These are phyloP conservation scores for Rhegmatorhina hoffmannsi DNA, from an alignment of 2,113 vertebrate genomes.

Conservation along the genomic window DNA sequence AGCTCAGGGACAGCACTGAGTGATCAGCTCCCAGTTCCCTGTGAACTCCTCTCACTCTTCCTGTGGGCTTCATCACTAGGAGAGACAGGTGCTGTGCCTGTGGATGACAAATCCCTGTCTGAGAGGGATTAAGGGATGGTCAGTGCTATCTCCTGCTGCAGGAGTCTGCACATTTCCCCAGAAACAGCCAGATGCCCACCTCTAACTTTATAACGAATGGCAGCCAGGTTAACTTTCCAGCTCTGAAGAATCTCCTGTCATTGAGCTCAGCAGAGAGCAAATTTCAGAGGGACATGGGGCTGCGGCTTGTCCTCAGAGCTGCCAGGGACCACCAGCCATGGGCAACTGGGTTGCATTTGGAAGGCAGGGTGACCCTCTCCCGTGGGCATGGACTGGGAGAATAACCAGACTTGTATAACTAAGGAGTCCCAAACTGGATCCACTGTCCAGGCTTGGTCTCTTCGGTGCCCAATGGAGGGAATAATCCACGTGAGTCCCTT, in stretches of 20 bases:
- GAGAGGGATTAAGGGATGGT: neutral
- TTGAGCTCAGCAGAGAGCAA: neutral
- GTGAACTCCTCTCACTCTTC: neutral
- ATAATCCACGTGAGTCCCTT: neutral
- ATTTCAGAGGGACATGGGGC: too few species aligned
- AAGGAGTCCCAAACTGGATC: neutral
- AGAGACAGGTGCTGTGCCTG: neutral
- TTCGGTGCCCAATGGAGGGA: neutral
- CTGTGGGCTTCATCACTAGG: neutral
- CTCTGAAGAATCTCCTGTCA: too few species aligned
- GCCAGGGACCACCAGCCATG: too few species aligned
- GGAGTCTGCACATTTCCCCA: neutral
- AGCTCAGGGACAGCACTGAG: neutral
- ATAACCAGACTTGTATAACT: neutral
- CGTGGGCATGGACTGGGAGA: neutral
- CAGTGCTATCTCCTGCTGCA: neutral
- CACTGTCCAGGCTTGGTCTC: neutral
- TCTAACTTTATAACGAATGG: neutral
- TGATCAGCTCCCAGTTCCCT: neutral
- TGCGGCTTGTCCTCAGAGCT: neutral
- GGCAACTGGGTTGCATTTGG: too few species aligned
- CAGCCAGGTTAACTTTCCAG: neutral
- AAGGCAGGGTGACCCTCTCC: too few species aligned
- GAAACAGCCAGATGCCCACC: neutral
- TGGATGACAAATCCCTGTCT: neutral